Base-by-base conservation (phyloP, 1,140 invertebrate genomes). In the Berghia stephanieae region DNA sequence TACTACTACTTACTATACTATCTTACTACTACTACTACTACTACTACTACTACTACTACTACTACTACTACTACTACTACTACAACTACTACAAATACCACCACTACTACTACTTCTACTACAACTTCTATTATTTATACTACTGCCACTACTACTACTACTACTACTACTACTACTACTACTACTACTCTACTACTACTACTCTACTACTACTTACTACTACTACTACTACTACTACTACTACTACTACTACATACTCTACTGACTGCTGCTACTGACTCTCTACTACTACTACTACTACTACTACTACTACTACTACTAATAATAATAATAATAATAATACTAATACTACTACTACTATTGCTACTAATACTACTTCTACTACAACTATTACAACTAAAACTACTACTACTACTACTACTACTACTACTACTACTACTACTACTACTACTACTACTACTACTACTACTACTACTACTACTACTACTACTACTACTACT, bases 361-460 rank as follows among this genome's bases (percentile, higher is more conserved):
- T 38, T 46, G 75, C 69, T 44, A 75, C 69, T 44, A 76, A 42
- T 63, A 76, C 69, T 76, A 76, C 75, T 76, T 31, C 69, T 76
- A 76, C 70, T 76, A 60, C 46, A 18, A 77, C 43, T 57, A 52
- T 55, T 55, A 76, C 76, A 40, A 78, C 40, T 77, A 77, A 63
- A 71, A 46, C 36, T 72, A 72, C 75, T 72, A 43, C 75, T 77
- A 78, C 77, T 78, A 63, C 74, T 78, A 78, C 75, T 78, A 57
- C 73, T 78, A 78, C 77, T 78, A 78, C 74, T 78, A 78, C 75
- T 78, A 78, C 77, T 78, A 60, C 77, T 78, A 60, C 74, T 78
- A 31, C 75, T 78, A 78, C 75, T 78, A 63, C 74, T 78, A 78
- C 74, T 78, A 78, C 74, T 78, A 78, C 74, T 78, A 78, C 74